These are phyloP conservation scores for Microplitis manilae DNA, from an alignment of 2,888 invertebrate species.

Conservation along the genomic window DNA sequence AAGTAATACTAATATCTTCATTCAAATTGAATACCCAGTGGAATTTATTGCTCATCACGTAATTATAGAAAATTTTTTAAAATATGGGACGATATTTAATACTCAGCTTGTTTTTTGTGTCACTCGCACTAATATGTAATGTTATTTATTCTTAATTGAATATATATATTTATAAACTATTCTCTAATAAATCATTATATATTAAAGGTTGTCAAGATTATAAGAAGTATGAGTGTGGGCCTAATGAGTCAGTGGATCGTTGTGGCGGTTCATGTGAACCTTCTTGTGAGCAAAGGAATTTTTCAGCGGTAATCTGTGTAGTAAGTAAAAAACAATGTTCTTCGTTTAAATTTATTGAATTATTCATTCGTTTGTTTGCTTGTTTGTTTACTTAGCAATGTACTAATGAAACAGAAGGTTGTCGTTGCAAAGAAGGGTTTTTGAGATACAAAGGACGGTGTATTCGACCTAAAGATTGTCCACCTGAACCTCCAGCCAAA, in stretches of 20 bases:
- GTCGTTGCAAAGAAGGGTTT: slow-evolving; percentile 35
- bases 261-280: background rate
- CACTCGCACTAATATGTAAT: too few relatives aligned
- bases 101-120: too few relatives aligned
- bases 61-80: too few relatives aligned
- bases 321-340: background rate
- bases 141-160: too few relatives aligned
- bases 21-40: too few relatives aligned
- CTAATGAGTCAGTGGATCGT: background rate
- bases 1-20: too few relatives aligned
- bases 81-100: too few relatives aligned
- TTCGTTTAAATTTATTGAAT: background rate
- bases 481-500: background rate
- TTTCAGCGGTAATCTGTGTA: background rate
- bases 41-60: too few relatives aligned
- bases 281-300: background rate
- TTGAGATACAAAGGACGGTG: slow-evolving; percentile 36
- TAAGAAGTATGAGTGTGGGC: background rate
- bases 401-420: background rate
- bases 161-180: too few relatives aligned
- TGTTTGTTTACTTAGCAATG: slow-evolving; percentile 23
- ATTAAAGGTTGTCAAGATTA: too few relatives aligned
- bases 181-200: too few relatives aligned
- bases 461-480: slow-evolving; percentile 11
- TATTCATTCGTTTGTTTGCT: background rate